Evolutionary conservation across 2,797 vertebrate genomes (phyloP), one percentile per base, ranked within the genome.

Genomic region (Sebastes matsubarae): DNA sequence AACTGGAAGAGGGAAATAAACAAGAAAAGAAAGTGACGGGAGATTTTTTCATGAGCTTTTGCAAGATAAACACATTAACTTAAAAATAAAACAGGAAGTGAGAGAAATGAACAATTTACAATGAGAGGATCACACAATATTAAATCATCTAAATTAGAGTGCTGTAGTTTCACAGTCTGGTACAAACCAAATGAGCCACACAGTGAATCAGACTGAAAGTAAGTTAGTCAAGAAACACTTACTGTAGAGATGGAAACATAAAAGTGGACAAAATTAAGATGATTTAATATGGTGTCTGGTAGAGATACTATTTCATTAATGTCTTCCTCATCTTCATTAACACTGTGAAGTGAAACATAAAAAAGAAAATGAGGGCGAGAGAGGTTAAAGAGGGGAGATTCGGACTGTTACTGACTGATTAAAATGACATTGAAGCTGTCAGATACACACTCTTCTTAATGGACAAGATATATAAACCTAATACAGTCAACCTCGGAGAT

Each of bases 331-430:
- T 67, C 42, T 61, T 77, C 32, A 66, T 74, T 55, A 25, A 42
- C 16, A 18, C 22, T 8, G 50, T 27, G n/a, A 65, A n/a, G 55
- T 42, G 30, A 81, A 38, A 36, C 16, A 65, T 59, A 14, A n/a
- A 52, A 72, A 55, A 63, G 32, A 72, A 57, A 11, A 55, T 68
- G 29, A 78, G 50, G 58, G 29, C 59, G 16, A 9, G 11, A n/a
- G 16, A 42, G 54, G 36, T 72, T 25, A 38, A 74, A 60, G 65
- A 69, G 63, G 42, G 8, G 52, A 46, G 16, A 25, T 24, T 65
- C 59, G 22, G 24, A 42, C 50, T 80, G 75, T 60, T 58, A 24
- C 65, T 60, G 64, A 58, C 29, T 76, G 22, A 72, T 76, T 52
- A 52, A 32, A 64, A 30, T 52, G 25, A 67, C 32, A 61, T 0